These are phyloP conservation scores for Nomada fucata DNA, from an alignment of 2,888 invertebrate species.

Conservation along the genomic window DNA sequence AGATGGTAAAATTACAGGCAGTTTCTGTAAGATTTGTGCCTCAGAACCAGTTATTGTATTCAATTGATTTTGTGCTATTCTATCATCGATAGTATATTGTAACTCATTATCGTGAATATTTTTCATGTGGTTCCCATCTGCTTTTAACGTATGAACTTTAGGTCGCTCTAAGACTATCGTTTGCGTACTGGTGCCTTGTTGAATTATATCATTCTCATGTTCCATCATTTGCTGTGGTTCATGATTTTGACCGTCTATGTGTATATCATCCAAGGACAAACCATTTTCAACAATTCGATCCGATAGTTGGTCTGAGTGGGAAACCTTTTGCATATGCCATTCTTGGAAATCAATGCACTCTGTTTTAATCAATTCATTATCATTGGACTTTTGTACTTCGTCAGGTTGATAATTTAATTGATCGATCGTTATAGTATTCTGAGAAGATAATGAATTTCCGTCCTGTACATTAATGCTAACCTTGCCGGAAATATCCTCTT, in stretches of 20 bases:
- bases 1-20: constrained; percentile 76
- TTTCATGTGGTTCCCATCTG: constrained; percentile 39
- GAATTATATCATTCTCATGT: constrained; percentile 42
- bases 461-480: constrained; percentile 50
- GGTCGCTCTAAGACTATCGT: constrained; percentile 56
- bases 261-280: constrained; percentile 49
- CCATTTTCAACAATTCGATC: constrained; percentile 41
- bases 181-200: constrained; percentile 29
- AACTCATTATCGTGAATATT: constrained; percentile 58
- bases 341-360: constrained; percentile 63
- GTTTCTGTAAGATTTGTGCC: constrained; percentile 75
- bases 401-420: constrained; percentile 60
- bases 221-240: constrained; percentile 34
- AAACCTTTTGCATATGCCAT: constrained; percentile 61
- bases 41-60: constrained; percentile 66
- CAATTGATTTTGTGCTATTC: constrained; percentile 58
- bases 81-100: constrained; percentile 66
- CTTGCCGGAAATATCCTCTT: constrained; percentile 35
- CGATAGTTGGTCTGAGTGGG: constrained; percentile 32
- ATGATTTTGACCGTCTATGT: constrained; percentile 37
- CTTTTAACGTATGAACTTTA: constrained; percentile 48
- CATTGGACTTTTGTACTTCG: constrained; percentile 36
- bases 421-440: constrained; percentile 57
- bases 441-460: constrained; percentile 38
- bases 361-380: constrained; percentile 44